Percentiles rank a stretch among this genome's conserved stretches.
These are phyloP conservation scores for Pampusana beccarii DNA, from an alignment of 2,113 vertebrate species.

Conservation along the genomic window DNA sequence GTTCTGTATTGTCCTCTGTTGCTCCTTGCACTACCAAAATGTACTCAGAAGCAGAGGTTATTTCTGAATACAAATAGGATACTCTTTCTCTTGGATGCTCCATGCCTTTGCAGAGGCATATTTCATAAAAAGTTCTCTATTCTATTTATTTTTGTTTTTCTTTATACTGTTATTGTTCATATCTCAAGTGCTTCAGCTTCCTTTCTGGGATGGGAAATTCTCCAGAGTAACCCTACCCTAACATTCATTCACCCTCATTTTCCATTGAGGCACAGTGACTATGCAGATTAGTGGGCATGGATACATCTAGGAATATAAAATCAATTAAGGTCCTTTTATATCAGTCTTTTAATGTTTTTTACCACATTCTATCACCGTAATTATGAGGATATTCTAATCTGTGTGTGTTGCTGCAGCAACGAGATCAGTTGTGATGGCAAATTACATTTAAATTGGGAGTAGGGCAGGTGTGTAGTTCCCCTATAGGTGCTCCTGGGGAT, in stretches of 20 bases:
- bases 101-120: background rate
- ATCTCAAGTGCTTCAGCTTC: background rate
- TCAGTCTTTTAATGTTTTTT: background rate
- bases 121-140: background rate
- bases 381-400: background rate
- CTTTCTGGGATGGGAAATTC: background rate
- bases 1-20: background rate
- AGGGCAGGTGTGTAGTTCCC: background rate
- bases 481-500: background rate
- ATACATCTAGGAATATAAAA: background rate
- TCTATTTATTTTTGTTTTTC: background rate
- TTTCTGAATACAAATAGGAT: background rate
- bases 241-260: background rate
- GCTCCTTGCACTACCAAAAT: background rate
- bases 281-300: background rate
- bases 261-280: background rate
- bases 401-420: background rate
- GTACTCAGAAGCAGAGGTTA: background rate
- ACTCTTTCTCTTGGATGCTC: background rate
- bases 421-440: background rate
- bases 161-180: background rate
- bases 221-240: background rate
- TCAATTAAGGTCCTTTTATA: background rate
- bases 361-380: background rate
- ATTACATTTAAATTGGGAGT: background rate